Conservation (phyloP, 2,113 vertebrate genomes). For the Bagarius yarrelli region DNA sequence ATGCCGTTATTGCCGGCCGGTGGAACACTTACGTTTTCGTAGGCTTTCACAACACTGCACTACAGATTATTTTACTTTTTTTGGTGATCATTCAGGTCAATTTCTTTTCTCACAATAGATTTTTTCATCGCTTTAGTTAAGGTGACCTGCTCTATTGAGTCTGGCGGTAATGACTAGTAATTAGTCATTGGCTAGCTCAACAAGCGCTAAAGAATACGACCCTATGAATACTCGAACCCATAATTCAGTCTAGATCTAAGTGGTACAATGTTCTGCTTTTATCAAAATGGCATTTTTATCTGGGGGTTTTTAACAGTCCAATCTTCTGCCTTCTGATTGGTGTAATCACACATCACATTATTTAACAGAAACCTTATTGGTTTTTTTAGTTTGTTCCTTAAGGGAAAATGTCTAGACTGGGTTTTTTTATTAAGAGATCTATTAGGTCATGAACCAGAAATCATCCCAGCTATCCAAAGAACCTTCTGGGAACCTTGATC, state of each 20-base stretch:
- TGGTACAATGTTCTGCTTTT: not conserved
- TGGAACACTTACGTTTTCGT: constrained; percentile 6
- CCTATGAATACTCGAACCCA: constrained; percentile 8
- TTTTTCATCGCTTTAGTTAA: constrained; percentile 34
- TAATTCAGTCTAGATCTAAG: not conserved
- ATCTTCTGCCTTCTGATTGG: not conserved
- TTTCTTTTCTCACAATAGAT: constrained; percentile 19
- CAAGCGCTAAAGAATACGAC: constrained; percentile 1
- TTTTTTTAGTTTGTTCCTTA: not conserved
- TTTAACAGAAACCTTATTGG: not conserved
- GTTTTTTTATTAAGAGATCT: not conserved
- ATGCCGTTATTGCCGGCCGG: constrained; percentile 25
- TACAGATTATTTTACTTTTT: constrained; percentile 10
- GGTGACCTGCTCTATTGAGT: constrained; percentile 40
- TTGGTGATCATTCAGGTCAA: not conserved
- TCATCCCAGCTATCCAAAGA: not conserved
- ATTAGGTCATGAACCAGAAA: not conserved
- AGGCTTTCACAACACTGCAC: not conserved
- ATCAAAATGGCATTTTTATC: not conserved
- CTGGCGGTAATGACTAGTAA: constrained; percentile 15
- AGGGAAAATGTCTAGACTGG: not conserved
- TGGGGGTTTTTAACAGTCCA: not conserved
- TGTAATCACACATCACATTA: too few relatives aligned
- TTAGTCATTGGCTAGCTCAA: constrained; percentile 31
- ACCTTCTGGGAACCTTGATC: not conserved